Base-by-base conservation (phyloP, 2,888 invertebrate genomes). In the Salpingus planirostris region DNA sequence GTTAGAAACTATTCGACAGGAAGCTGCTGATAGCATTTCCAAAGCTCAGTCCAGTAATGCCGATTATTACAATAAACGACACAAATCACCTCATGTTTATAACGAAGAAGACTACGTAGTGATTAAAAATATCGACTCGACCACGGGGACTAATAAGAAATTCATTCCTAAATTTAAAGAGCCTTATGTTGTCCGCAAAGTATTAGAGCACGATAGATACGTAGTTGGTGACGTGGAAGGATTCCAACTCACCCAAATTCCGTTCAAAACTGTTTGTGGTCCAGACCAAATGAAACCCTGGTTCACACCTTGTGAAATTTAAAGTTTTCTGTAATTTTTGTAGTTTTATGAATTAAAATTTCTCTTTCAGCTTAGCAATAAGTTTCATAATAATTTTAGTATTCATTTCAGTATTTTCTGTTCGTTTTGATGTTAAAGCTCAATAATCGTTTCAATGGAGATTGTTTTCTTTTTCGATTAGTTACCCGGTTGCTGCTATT, bases 161-260 rank as follows among this genome's bases (percentile, higher is more conserved):
- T 28, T 38, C 3, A 40, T 41, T 14, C 41, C 40, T 3, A 38
- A 36, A 13, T 41, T 15, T 27, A 42, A 41, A 31, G 42, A 39
- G n/a, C 47, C 39, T 13, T 40, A 43, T 21, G 35, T 28, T 5
- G 38, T 42, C 15, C 34, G 38, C 21, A 42, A 45, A 25, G 38
- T 38, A 2, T 21, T 44, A 4, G 37, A 26, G 12, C 28, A 30
- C 29, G 40, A 44, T 21, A 24, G 42, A 8, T 44, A 43, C 26
- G 37, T 42, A 3, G 27, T 37, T 6, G 15, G 11, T 4, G 35
- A 37, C 13, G 21, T 28, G 3, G 36, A 36, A 4, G 35, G 35
- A 6, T 28, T 27, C 3, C 28, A 36, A 15, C 7, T 37, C 3
- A 36, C 36, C 7, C 36, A 36, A 10, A 6, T 15, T n/a, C 34